These are phyloP conservation scores for Dioctria linearis DNA, from an alignment of 2,888 invertebrate genomes.

Conservation along the genomic window DNA sequence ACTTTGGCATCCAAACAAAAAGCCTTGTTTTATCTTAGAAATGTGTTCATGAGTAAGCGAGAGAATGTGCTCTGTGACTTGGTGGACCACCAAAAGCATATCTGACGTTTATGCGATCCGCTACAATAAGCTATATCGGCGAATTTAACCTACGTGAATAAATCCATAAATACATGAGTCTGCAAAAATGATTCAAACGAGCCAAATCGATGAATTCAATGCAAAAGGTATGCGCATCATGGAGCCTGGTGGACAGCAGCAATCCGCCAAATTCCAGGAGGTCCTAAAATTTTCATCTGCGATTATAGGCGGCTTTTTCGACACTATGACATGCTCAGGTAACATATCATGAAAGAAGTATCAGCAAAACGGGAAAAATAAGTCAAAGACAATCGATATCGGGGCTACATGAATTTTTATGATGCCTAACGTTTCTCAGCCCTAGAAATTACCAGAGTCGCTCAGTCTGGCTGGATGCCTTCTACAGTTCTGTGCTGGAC, in stretches of 20 bases:
- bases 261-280: constrained; percentile 60
- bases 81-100: constrained; percentile 54
- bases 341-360: constrained; percentile 35
- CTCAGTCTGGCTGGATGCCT: constrained; percentile 31
- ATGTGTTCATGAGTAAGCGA: background rate
- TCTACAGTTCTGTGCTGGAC: background rate
- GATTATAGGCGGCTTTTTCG: constrained; percentile 68
- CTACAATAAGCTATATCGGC: constrained; percentile 53
- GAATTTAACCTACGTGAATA: constrained; percentile 58
- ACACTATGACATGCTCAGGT: constrained; percentile 68
- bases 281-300: constrained; percentile 59
- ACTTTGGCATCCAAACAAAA: background rate
- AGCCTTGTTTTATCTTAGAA: background rate
- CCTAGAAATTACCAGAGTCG: constrained; percentile 15
- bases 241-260: constrained; percentile 34
- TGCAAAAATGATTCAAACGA: constrained; percentile 36
- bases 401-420: constrained; percentile 58
- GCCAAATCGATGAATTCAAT: constrained; percentile 50
- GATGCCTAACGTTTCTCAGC: constrained; percentile 54
- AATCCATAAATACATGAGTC: constrained; percentile 62
- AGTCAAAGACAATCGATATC: constrained; percentile 52
- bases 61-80: constrained; percentile 8
- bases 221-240: constrained; percentile 53
- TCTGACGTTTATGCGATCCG: constrained; percentile 48
- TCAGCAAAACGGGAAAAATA: constrained; percentile 38